These are phyloP conservation scores for Zapornia atra DNA, from an alignment of 2,113 vertebrate genomes.

Conservation along the genomic window DNA sequence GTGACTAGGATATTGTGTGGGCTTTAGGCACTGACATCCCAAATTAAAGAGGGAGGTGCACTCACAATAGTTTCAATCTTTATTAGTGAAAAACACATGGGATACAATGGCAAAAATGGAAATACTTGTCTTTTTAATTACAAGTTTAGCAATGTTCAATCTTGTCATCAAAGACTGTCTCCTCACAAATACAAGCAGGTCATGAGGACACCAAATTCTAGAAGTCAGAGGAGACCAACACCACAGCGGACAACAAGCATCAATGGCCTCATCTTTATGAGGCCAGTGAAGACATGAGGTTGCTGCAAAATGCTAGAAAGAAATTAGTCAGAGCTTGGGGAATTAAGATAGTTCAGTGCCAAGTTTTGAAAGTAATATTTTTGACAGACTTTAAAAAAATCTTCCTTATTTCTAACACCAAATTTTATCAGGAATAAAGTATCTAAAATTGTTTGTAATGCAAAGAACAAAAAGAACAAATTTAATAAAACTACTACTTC, in stretches of 20 bases:
- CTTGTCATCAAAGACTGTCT: neutral
- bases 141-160: neutral
- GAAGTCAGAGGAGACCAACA: neutral
- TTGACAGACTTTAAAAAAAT: neutral
- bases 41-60: neutral
- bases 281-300: neutral
- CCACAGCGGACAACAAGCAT: neutral
- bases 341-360: neutral
- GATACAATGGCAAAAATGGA: neutral
- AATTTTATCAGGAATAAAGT: neutral
- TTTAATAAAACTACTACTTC: neutral
- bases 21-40: neutral
- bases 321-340: neutral
- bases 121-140: neutral
- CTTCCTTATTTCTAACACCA: neutral
- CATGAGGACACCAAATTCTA: neutral
- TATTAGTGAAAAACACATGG: neutral
- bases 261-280: neutral
- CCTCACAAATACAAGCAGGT: neutral
- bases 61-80: neutral
- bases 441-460: neutral
- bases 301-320: neutral
- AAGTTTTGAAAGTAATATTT: neutral
- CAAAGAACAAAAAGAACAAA: neutral
- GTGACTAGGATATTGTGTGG: neutral